Conservation (phyloP, 2,113 vertebrate genomes). For the Platysternon megacephalum region DNA sequence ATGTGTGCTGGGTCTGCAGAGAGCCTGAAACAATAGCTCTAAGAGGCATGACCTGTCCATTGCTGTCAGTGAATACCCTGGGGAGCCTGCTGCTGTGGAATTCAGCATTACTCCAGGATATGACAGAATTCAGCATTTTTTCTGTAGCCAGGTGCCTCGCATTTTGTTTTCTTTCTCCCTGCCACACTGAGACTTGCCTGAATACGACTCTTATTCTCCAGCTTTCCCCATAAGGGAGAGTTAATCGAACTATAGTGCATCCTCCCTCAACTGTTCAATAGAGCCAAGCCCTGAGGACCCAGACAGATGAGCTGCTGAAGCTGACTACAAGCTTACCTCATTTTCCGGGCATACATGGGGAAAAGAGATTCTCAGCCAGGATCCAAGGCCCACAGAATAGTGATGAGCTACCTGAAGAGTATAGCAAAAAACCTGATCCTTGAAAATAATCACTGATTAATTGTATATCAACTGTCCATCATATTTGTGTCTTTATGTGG, state of each 20-base stretch:
- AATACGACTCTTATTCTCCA: background rate
- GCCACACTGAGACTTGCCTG: too few species aligned
- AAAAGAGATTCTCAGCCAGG: background rate
- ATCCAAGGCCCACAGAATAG: background rate
- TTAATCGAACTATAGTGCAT: background rate
- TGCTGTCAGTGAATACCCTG: background rate
- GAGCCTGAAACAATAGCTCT: background rate
- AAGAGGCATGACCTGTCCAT: background rate
- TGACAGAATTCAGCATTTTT: background rate
- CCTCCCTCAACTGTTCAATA: background rate
- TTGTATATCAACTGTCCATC: too few species aligned
- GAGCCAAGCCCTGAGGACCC: background rate
- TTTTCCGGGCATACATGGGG: background rate
- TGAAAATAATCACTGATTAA: background rate
- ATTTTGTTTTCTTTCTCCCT: background rate
- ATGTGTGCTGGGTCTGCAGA: background rate
- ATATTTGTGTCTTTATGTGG: background rate
- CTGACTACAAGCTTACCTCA: background rate
- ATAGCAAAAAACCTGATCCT: background rate
- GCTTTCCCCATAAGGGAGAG: background rate
- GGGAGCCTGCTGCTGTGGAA: background rate
- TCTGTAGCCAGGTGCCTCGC: background rate
- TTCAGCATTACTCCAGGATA: background rate
- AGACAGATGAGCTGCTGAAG: background rate
- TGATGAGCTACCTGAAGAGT: background rate